These are phyloP conservation scores for Oligia latruncula DNA, from an alignment of 2,888 invertebrate species.

Conservation along the genomic window DNA sequence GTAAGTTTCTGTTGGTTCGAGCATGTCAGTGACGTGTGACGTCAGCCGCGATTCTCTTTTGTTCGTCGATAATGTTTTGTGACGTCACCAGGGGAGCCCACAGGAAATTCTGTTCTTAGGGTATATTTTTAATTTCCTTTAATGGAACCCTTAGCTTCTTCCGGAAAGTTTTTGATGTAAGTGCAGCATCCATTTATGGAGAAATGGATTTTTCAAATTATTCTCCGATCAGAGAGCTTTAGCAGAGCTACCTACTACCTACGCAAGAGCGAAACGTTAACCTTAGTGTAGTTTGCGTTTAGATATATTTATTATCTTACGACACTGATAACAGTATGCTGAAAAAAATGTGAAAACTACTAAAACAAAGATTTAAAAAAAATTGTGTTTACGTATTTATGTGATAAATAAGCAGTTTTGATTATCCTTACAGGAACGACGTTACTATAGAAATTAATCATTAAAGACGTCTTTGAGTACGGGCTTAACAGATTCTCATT, in stretches of 20 bases:
- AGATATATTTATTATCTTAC: background rate
- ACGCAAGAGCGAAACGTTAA: background rate
- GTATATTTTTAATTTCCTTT: slow-evolving; percentile 65
- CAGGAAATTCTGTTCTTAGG: slow-evolving; percentile 59
- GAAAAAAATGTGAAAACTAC: background rate
- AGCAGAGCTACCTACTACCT: background rate
- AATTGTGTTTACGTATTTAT: background rate
- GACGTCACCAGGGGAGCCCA: slow-evolving; percentile 68
- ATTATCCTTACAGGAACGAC: background rate
- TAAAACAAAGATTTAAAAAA: background rate
- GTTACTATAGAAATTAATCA: background rate
- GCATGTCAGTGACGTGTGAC: slow-evolving; percentile 77
- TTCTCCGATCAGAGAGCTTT: background rate
- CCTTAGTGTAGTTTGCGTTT: background rate
- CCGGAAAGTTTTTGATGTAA: slow-evolving; percentile 9
- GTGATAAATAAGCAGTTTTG: background rate
- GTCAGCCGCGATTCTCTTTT: slow-evolving; percentile 80
- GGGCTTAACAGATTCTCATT: background rate
- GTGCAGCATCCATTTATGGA: background rate
- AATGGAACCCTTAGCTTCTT: slow-evolving; percentile 50
- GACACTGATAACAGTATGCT: background rate
- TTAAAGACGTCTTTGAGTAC: background rate
- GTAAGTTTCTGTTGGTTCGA: slow-evolving; percentile 47
- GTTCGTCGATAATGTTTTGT: slow-evolving; percentile 76
- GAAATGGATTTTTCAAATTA: background rate